Conservation (phyloP, 2,888 invertebrate genomes). For the Osedax frankpressi region DNA sequence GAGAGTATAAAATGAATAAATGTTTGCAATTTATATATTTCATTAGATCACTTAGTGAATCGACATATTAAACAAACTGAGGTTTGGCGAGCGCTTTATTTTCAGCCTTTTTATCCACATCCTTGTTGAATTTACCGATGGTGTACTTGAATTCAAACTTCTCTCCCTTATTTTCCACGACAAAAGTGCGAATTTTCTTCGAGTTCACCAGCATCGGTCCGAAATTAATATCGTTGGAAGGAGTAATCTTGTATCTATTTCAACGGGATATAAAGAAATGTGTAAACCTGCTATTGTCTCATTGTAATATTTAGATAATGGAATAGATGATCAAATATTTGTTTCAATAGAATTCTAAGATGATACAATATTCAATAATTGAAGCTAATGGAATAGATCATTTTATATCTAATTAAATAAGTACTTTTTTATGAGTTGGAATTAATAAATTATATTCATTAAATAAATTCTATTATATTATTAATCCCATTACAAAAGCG, state of each 20-base stretch:
- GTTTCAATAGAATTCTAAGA: background rate
- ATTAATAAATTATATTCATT: no score
- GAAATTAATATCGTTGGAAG: conserved; percentile 45
- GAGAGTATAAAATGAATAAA: no score
- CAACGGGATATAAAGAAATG: background rate
- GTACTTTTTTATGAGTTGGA: no score
- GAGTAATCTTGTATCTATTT: conserved; percentile 41
- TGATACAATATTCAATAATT: background rate
- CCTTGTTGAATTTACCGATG: conserved; percentile 32
- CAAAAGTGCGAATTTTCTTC: conserved; percentile 42
- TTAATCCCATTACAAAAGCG: no score
- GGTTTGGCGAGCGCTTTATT: background rate
- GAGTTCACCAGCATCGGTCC: conserved; percentile 42
- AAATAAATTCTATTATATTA: no score
- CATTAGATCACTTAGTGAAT: no score
- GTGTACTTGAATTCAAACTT: conserved; percentile 45
- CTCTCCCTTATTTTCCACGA: conserved; percentile 46
- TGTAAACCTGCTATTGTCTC: no score
- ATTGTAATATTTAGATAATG: no score
- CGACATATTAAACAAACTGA: background rate
- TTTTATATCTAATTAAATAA: no score
- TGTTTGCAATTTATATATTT: no score
- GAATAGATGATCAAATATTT: no score
- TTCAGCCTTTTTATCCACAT: background rate
- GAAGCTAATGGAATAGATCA: no score